phyloP scores from a whole-genome alignment of 2,888 invertebrate species.

The Fabriciana adippe region DNA sequence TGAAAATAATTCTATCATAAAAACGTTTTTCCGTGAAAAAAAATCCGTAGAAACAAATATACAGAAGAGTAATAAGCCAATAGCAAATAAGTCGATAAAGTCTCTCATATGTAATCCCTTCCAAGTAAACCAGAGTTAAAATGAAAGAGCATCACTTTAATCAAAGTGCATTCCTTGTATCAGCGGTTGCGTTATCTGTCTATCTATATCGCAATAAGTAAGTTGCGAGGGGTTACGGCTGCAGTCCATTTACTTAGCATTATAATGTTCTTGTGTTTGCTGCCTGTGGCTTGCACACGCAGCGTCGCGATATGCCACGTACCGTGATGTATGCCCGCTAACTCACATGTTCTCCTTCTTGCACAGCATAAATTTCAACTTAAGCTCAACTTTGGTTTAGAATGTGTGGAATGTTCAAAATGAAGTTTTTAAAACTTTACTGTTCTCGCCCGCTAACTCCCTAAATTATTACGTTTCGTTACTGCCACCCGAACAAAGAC shows the following conservation, averaged over 20 bases:
- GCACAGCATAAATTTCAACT: constrained; percentile 73
- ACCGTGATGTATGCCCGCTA: constrained; percentile 70
- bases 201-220: constrained; percentile 26
- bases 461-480: constrained; percentile 69
- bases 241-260: constrained; percentile 42
- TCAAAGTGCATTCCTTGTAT: constrained; percentile 30
- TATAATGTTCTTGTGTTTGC: constrained; percentile 43
- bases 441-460: constrained; percentile 62
- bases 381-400: constrained; percentile 67
- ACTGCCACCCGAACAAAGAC: constrained; percentile 35
- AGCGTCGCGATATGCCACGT: constrained; percentile 70
- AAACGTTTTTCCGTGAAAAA: too few species aligned
- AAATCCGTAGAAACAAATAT: too few species aligned
- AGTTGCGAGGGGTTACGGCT: constrained; percentile 31
- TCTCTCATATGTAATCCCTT: constrained; percentile 3
- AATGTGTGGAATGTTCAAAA: constrained; percentile 67
- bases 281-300: constrained; percentile 56
- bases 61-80: too few species aligned
- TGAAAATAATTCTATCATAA: too few species aligned
- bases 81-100: constrained; percentile 21
- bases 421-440: constrained; percentile 70
- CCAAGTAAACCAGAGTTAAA: constrained; percentile 5
- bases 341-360: constrained; percentile 68
- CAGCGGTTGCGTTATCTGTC: constrained; percentile 28
- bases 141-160: constrained; percentile 19